Base-by-base conservation (phyloP, 2,888 invertebrate genomes). In the Leptinotarsa haldemani region DNA sequence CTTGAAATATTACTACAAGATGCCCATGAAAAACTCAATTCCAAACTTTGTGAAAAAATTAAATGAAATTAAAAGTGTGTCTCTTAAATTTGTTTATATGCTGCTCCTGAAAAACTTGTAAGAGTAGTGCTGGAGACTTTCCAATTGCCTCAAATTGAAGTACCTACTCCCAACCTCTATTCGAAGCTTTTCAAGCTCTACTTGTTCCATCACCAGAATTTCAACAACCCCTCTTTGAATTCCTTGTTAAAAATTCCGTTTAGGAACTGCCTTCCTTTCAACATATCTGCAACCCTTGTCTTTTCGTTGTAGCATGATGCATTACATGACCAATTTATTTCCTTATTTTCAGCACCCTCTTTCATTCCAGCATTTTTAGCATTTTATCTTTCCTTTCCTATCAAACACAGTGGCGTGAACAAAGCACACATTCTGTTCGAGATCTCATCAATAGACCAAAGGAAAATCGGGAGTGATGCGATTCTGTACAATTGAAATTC, bases 271-370 rank as follows among this genome's bases (percentile, higher is more conserved):
- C 58, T 74, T 71, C 71, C 69, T 74, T 69, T 69, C 50, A 63
- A 69, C 40, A 71, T 65, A 46, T 64, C 64, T 64, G 58, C 65
- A 69, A 56, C 67, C 65, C 69, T 69, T 64, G 74, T 70, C 65
- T 66, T 74, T 69, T 69, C 65, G 69, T 74, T 65, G 66, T 61
- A 68, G 68, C 50, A 66, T 47, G 66, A 70, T 72, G 74, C 70
- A 76, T 78, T 73, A 76, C 70, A 63, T 71, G 76, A 71, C 74
- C 76, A 78, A 78, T 78, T 78, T 78, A 74, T 73, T 74, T 74
- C 68, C 73, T 71, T 74, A 74, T 74, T 78, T 77, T 77, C 75
- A 69, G 73, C 78, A 71, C 74, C 73, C 76, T 71, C 73, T 70
- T 65, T 75, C 74, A 70, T 76, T 74, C 69, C 63, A 47, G 70